phyloP scores from a whole-genome alignment of 2,797 vertebrate genomes.

The Acrocephalus scirpaceus region DNA sequence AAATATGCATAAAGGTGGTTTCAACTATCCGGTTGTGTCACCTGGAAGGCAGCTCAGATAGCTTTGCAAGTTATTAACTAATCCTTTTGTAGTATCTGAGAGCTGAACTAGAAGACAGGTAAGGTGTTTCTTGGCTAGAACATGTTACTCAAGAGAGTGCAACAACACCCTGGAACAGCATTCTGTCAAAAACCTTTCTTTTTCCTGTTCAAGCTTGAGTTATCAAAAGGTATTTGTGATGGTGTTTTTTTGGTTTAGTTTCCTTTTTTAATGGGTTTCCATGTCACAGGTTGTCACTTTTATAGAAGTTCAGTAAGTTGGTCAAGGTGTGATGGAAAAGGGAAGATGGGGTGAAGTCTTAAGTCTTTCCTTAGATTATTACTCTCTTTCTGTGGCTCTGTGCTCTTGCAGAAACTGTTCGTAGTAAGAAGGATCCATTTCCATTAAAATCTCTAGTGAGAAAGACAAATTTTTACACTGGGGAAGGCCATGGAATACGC shows the following conservation, averaged over 20 bases:
- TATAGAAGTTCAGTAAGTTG: background rate
- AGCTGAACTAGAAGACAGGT: background rate
- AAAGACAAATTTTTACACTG: background rate
- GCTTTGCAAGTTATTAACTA: background rate
- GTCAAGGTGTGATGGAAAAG: background rate
- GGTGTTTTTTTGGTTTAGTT: background rate
- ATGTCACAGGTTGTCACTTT: background rate
- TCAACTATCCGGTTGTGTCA: background rate
- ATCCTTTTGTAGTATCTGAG: background rate
- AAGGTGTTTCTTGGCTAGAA: background rate
- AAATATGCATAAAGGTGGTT: background rate
- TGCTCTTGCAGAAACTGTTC: background rate
- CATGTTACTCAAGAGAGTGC: background rate
- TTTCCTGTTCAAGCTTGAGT: background rate
- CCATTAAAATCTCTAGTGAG: background rate
- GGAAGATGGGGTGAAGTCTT: rapidly evolving
- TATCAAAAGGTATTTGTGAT: background rate
- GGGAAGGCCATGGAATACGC: background rate
- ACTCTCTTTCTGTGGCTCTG: background rate
- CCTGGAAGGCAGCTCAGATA: background rate
- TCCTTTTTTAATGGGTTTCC: background rate
- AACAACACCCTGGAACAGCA: background rate
- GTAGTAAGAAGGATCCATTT: background rate
- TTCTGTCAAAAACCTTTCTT: background rate
- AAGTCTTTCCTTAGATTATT: background rate